Evolutionary conservation across 2,113 vertebrate genomes (phyloP).

Genomic region (Tricholaema leucomelas): DNA sequence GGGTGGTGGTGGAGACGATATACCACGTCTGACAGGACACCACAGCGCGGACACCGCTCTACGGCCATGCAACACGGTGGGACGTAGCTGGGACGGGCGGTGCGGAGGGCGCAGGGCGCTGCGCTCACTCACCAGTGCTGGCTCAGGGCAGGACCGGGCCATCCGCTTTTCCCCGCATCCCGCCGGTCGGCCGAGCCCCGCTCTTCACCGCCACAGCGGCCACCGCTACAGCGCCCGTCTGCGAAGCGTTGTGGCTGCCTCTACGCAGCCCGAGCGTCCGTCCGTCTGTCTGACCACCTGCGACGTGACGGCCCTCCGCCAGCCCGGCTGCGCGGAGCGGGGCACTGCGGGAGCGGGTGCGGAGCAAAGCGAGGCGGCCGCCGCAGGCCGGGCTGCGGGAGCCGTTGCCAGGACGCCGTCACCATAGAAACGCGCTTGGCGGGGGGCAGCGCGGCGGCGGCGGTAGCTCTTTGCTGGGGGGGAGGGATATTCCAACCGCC

Average conservation of each 20-base stretch:
- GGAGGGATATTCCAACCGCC: not conserved
- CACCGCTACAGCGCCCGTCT: not conserved
- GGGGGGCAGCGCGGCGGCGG: not conserved
- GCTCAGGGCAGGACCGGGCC: not conserved
- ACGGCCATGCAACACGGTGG: not conserved
- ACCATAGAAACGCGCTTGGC: conserved; percentile 49
- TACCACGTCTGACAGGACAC: not conserved
- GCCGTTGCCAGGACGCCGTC: conserved; percentile 69
- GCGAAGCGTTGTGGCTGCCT: not conserved
- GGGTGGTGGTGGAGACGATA: not conserved
- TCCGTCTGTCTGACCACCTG: not conserved
- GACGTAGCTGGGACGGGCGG: not conserved
- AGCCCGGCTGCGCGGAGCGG: not conserved
- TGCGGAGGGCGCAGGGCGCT: not conserved
- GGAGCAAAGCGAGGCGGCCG: not conserved
- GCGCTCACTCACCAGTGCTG: conserved; percentile 44
- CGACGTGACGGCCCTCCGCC: not conserved
- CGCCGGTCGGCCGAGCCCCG: not conserved
- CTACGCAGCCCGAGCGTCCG: not conserved
- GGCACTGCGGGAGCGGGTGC: conserved; percentile 24
- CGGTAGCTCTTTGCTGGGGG: not conserved
- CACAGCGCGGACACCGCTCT: not conserved
- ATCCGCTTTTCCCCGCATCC: conserved; percentile 4
- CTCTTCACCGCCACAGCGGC: not conserved
- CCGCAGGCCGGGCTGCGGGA: conserved; percentile 2